A percentile compares a stretch with the other conserved stretches of the same genome.
These are phyloP conservation scores for Thinocorus orbignyianus DNA, from an alignment of 2,113 vertebrate genomes.

Conservation along the genomic window DNA sequence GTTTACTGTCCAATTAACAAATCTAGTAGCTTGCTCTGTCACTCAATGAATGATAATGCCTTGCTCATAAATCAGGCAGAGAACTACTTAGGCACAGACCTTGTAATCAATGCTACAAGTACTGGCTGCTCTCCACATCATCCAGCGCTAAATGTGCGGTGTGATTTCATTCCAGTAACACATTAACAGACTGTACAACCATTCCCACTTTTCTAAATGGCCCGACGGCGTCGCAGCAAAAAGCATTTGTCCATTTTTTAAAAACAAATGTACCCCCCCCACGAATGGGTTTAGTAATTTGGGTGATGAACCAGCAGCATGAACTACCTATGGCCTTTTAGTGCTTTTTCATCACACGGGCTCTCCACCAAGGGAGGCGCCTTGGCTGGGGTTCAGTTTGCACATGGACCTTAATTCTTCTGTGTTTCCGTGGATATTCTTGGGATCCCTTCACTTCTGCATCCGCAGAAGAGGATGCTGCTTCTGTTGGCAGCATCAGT, in stretches of 20 bases:
- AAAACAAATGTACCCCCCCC: background rate
- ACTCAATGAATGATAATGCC: conserved; percentile 64
- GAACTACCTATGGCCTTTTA: background rate
- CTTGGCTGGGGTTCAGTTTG: background rate
- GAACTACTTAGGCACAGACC: conserved; percentile 70
- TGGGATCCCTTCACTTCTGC: background rate
- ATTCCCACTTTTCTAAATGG: conserved; percentile 61
- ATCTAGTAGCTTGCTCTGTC: conserved; percentile 45
- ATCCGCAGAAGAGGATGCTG: background rate
- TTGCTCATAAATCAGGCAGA: conserved; percentile 71
- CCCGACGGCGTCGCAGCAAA: conserved; percentile 28
- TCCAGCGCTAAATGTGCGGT: conserved; percentile 50
- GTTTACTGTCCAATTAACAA: conserved; percentile 67
- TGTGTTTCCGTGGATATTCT: background rate
- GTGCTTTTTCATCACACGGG: background rate
- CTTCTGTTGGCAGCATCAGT: background rate
- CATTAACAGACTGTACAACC: conserved; percentile 70
- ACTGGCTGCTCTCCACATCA: conserved; percentile 64
- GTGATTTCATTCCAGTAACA: conserved; percentile 76
- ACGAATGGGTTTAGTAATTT: conserved; percentile 43
- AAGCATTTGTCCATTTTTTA: conserved; percentile 67
- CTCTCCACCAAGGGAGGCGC: background rate
- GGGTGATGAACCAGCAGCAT: conserved; percentile 18
- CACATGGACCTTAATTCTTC: background rate
- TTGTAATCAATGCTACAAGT: conserved; percentile 63